phyloP scores from a whole-genome alignment of 2,888 invertebrate genomes.

The Selenia dentaria region DNA sequence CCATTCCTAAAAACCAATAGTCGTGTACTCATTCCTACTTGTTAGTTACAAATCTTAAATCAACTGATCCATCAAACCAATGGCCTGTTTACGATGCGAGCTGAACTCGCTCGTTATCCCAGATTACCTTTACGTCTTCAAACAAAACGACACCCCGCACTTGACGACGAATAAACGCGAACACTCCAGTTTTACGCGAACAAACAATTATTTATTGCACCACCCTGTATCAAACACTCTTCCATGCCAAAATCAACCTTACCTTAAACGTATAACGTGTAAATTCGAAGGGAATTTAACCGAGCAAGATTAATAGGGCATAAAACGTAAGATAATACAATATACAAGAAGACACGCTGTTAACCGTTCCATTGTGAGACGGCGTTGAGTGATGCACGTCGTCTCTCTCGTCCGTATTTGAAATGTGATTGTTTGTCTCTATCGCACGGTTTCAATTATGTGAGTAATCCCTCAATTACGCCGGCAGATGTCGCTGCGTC shows the following conservation, averaged over 20 bases:
- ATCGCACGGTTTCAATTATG: slow-evolving; percentile 86
- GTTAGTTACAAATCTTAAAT: slow-evolving; percentile 20
- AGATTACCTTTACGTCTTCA: slow-evolving; percentile 70
- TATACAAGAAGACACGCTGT: slow-evolving; percentile 88
- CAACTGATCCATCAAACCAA: slow-evolving; percentile 29
- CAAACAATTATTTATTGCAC: slow-evolving; percentile 83
- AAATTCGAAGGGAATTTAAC: slow-evolving; percentile 37
- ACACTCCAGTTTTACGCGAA: slow-evolving; percentile 78
- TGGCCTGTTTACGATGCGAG: slow-evolving; percentile 50
- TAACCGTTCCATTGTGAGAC: slow-evolving; percentile 81
- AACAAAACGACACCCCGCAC: slow-evolving; percentile 58
- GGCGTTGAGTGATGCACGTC: slow-evolving; percentile 55
- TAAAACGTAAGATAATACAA: slow-evolving; percentile 84
- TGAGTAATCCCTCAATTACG: slow-evolving; percentile 88
- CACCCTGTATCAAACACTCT: slow-evolving; percentile 50
- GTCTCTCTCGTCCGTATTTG: slow-evolving; percentile 58
- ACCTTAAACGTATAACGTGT: slow-evolving; percentile 40
- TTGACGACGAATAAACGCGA: slow-evolving; percentile 61
- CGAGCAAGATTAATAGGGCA: slow-evolving; percentile 83
- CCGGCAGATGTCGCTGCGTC: slow-evolving; percentile 85
- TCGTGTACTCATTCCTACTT: neutral
- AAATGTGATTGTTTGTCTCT: slow-evolving; percentile 48
- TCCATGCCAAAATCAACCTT: slow-evolving; percentile 50
- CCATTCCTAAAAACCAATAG: neutral
- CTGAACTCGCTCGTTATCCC: slow-evolving; percentile 57